Evolutionary conservation across 2,797 vertebrate genomes (phyloP), one percentile per base, ranked within the genome.

Genomic region (Vireo griseus): DNA sequence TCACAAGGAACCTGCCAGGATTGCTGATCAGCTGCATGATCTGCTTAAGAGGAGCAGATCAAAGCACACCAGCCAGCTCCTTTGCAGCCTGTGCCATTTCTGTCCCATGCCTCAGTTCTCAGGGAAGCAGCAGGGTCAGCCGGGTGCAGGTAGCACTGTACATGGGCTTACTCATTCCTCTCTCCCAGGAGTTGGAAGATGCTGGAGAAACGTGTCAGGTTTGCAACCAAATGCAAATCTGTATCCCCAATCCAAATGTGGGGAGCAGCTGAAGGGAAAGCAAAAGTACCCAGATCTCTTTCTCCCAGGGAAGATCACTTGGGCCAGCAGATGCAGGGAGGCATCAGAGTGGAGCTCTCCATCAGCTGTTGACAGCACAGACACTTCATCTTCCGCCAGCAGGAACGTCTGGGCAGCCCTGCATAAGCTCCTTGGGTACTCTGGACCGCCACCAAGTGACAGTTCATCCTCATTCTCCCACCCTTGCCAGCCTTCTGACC

Each of bases 401-500:
- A 51, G 33, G 33, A 84, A 77, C 0, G 5, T 51, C 42, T 61
- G 20, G 68, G 18, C 33, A 92, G 79, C 44, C 33, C 52, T 28
- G 20, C 72, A 62, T 13, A 69, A 51, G n/a, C 16, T 88, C 22
- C 42, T 44, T 0, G 1, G 33, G 39, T 76, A 82, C 44, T 51
- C 59, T 61, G 28, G 74, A 85, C 37, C 59, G 67, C 40, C 37
- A 62, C 19, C 69, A 72, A 92, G 8, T 35, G 69, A 73, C 50
- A 78, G 39, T 51, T 82, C 5, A 5, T 55, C 31, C 26, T 66
- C 6, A 1, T 73, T n/a, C 21, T 92, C 31, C 21, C 48, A 73
- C 54, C 37, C 68, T 44, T 76, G 63, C 69, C 88, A 92, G 37
- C 19, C 72, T 76, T 42, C 67, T 84, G 63, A 83, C 45, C 39